Conservation (phyloP, 2,888 invertebrate species). For the Brachyptera putata region DNA sequence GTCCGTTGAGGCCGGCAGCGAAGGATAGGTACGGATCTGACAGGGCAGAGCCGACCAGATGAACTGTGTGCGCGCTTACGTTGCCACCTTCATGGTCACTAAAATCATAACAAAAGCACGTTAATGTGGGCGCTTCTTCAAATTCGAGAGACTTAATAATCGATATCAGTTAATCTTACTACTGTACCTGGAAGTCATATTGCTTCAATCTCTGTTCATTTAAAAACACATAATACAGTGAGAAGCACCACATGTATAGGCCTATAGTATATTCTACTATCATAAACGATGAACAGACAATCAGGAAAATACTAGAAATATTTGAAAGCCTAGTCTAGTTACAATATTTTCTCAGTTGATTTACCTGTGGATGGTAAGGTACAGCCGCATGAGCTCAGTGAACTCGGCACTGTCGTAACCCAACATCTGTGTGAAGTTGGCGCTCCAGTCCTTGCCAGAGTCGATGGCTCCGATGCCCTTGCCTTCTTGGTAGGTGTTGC, state of each 20-base stretch:
- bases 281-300: too few species aligned
- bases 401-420: slow-evolving; percentile 77
- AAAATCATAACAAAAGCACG: slow-evolving; percentile 33
- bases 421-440: slow-evolving; percentile 88
- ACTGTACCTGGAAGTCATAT: too few species aligned
- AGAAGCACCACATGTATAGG: too few species aligned
- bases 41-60: slow-evolving; percentile 89
- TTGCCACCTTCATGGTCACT: slow-evolving; percentile 97
- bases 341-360: too few species aligned
- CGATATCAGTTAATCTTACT: too few species aligned
- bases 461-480: slow-evolving; percentile 86
- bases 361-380: slow-evolving; percentile 84
- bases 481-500: slow-evolving; percentile 71
- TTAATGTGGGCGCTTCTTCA: slow-evolving; percentile 37
- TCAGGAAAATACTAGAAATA: too few species aligned
- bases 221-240: too few species aligned
- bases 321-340: too few species aligned
- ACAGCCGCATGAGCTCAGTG: slow-evolving; percentile 87
- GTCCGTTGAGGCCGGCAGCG: slow-evolving; percentile 87
- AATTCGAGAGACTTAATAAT: too few species aligned
- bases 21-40: slow-evolving; percentile 92
- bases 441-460: slow-evolving; percentile 85
- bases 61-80: slow-evolving; percentile 91
- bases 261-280: too few species aligned
- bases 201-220: too few species aligned